Conservation (phyloP, 2,113 vertebrate species). For the Synchiropus splendidus region DNA sequence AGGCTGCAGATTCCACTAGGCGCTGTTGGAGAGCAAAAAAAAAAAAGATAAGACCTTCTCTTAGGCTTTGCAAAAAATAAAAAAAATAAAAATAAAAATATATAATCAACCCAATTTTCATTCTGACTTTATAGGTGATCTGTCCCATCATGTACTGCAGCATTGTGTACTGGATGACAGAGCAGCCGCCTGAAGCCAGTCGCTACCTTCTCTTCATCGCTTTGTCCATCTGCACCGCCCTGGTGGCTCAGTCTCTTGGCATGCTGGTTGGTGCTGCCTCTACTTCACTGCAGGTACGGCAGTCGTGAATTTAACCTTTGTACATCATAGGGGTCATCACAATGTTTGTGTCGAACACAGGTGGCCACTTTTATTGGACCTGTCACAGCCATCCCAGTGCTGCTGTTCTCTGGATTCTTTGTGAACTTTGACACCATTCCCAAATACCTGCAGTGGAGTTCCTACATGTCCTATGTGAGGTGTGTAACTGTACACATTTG, state of each 20-base stretch:
- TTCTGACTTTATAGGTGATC: conserved; percentile 81
- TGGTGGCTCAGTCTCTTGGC: conserved; percentile 92
- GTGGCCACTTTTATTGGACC: conserved; percentile 94
- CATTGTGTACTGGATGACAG: conserved; percentile 98
- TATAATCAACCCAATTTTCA: too few relatives aligned
- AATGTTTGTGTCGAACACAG: conserved; percentile 44
- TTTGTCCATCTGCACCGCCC: conserved; percentile 78
- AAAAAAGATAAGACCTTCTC: too few relatives aligned
- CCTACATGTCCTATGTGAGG: conserved; percentile 94
- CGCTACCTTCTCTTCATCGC: conserved; percentile 91
- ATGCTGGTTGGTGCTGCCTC: conserved; percentile 91
- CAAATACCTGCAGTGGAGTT: conserved; percentile 95
- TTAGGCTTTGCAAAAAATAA: too few relatives aligned
- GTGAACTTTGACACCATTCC: conserved; percentile 98
- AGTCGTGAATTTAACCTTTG: background rate
- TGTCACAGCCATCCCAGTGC: conserved; percentile 86
- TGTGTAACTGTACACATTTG: conserved; percentile 33
- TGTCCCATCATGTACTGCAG: conserved; percentile 93
- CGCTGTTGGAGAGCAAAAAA: too few relatives aligned
- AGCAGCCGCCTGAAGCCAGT: conserved; percentile 83
- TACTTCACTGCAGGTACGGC: conserved; percentile 81
- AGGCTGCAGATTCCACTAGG: too few relatives aligned
- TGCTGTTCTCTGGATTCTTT: conserved; percentile 97
- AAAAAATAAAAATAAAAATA: too few relatives aligned
- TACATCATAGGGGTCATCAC: background rate